These are phyloP conservation scores for Thalassoma bifasciatum DNA, from an alignment of 2,113 vertebrate species.

Conservation along the genomic window DNA sequence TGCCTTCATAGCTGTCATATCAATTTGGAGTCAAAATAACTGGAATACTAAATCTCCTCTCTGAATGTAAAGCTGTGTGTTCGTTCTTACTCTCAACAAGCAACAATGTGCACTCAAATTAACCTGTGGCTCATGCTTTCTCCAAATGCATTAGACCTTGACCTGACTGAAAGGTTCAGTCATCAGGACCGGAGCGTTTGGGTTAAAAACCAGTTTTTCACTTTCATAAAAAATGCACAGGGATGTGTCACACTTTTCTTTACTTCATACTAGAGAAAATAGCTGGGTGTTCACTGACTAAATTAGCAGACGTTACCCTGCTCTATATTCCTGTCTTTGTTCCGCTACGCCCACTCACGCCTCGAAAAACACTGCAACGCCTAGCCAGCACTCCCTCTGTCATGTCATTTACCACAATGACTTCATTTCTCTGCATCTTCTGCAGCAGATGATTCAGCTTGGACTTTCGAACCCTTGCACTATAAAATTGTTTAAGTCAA, in stretches of 20 bases:
- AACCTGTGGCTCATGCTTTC: conserved; percentile 34
- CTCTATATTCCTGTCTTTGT: not conserved
- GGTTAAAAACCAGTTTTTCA: not conserved
- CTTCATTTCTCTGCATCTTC: conserved; percentile 6
- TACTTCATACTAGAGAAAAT: not conserved
- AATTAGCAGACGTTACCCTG: not conserved
- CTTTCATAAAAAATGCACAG: not conserved
- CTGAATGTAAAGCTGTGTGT: conserved; percentile 6
- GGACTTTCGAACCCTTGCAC: conserved; percentile 15
- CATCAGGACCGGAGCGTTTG: not conserved
- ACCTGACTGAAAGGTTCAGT: conserved; percentile 1
- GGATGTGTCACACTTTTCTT: not conserved
- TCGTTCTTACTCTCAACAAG: conserved; percentile 13
- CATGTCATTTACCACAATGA: not conserved
- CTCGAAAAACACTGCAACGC: not conserved
- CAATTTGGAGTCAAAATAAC: conserved; percentile 19
- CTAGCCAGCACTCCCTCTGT: not conserved
- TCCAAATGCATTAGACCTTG: conserved; percentile 35
- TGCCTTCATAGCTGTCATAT: not conserved
- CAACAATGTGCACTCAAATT: conserved; percentile 36
- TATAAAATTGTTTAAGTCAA: not conserved
- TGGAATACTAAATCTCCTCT: not conserved
- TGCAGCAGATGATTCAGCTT: conserved; percentile 6
- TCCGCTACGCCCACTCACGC: not conserved
- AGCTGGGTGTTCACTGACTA: not conserved